Evolutionary conservation across 37 sponge, comb jelly and placozoan species (phyloP), one percentile per base, ranked within the genome.

Genomic region (Aplysina aerophoba): DNA sequence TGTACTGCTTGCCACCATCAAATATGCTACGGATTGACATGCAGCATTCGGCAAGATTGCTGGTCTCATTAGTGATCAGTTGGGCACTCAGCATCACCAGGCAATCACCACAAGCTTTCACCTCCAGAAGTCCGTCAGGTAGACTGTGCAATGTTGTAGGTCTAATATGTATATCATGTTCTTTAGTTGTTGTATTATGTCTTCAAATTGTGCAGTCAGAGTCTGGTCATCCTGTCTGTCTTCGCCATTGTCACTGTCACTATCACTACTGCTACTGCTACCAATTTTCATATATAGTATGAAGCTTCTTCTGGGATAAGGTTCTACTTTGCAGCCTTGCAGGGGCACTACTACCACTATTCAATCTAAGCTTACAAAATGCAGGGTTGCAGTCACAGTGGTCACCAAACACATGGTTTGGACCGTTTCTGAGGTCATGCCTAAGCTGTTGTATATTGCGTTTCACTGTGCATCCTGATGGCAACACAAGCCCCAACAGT

Each of bases 401-500:
- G n/a, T n/a, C n/a, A n/a, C n/a, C n/a, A n/a, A n/a, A n/a, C n/a
- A n/a, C n/a, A n/a, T n/a, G n/a, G n/a, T n/a, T n/a, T n/a, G 83
- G 83, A 13, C 67, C 65, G 63, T 82, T 82, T 31, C 83, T n/a
- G 62, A 82, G 67, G 36, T 82, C 83, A 82, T 82, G 83, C 16
- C 83, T 4, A 15, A 82, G 83, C 21, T 19, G 28, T 39, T 20
- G 31, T 27, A 82, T 39, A 82, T 82, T 40, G 4, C 38, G 65
- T 82, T 6, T 21, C 22, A 63, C 67, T 63, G 40, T 82, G 83
- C 27, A 31, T 5, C 17, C 15, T 19, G 11, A 82, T 82, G 62
- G 83, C 83, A 63, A 17, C 21, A 30, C 67, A 4, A 15, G 67
- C 67, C 34, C 83, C 83, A 34, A 17, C 19, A 6, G 83, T 62